Evolutionary conservation across 2,888 invertebrate species (phyloP).

Genomic region (Caenorhabditis sp.): DNA sequence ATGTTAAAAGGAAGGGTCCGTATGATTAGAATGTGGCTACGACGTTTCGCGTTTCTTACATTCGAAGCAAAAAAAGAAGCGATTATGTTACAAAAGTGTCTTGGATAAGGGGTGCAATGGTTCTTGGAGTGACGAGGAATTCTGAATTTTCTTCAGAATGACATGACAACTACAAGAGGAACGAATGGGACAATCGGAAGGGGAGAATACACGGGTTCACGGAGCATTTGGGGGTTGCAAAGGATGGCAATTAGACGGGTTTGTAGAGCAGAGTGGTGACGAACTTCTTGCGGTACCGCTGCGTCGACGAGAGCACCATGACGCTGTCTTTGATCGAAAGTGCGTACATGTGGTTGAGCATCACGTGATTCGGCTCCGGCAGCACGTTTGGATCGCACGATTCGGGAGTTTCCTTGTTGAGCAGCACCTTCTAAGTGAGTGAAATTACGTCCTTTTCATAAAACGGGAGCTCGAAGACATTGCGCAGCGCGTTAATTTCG

Average conservation of each 20-base stretch:
- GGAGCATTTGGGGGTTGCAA: no score
- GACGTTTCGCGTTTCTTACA: slow-evolving; percentile 51
- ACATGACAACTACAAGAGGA: no score
- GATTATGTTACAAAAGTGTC: not conserved
- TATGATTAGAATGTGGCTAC: slow-evolving; percentile 16
- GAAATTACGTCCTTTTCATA: not conserved
- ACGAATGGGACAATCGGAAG: no score
- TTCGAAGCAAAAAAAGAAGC: not conserved
- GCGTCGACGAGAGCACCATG: slow-evolving; percentile 98
- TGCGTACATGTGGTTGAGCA: slow-evolving; percentile 99
- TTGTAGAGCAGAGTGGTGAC: slow-evolving; percentile 98
- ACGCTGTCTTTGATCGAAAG: slow-evolving; percentile 99
- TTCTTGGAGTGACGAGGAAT: not conserved
- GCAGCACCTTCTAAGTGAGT: slow-evolving; percentile 84
- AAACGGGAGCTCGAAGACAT: no score
- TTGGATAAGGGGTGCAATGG: no score
- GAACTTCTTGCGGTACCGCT: slow-evolving; percentile 98
- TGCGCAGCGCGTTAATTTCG: no score
- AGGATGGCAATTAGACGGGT: no score
- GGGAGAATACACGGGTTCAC: no score
- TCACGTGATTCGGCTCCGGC: slow-evolving; percentile 99
- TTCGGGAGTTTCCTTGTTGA: slow-evolving; percentile 97
- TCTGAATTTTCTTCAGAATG: no score
- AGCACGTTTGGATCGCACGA: slow-evolving; percentile 98
- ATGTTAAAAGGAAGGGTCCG: slow-evolving; percentile 12